A percentile compares a stretch with the other conserved stretches of the same genome.
Conservation (phyloP, 2,888 invertebrate species). For the Lacanobia wlatinum region DNA sequence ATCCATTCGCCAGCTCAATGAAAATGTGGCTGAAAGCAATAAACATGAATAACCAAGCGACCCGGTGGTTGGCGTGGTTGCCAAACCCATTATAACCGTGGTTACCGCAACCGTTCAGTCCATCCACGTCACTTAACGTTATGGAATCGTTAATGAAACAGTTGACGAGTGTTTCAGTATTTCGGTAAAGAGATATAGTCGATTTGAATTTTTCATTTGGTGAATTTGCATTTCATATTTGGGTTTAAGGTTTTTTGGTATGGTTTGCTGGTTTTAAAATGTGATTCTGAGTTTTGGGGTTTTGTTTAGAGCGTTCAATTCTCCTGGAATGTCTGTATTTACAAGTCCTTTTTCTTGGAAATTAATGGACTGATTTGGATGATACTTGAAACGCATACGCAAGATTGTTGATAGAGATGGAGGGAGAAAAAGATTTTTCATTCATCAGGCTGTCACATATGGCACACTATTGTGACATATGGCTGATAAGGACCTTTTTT, state of each 20-base stretch:
- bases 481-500: no score
- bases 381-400: no score
- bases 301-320: no score
- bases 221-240: slow-evolving; percentile 21
- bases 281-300: no score
- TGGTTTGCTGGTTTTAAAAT: not conserved
- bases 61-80: slow-evolving; percentile 1
- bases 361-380: no score
- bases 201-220: slow-evolving; percentile 26
- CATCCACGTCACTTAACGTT: slow-evolving; percentile 32
- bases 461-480: no score
- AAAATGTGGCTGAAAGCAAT: slow-evolving; percentile 28
- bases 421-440: no score
- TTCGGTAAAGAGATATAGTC: not conserved
- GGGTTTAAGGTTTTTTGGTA: not conserved
- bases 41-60: slow-evolving; percentile 26
- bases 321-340: no score
- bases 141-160: slow-evolving; percentile 26
- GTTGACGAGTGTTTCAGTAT: not conserved
- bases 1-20: not conserved
- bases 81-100: slow-evolving; percentile 15
- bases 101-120: not conserved
- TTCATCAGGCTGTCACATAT: no score
- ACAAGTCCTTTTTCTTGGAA: no score
- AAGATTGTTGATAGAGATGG: no score